A percentile compares a stretch with the other conserved stretches of the same genome.
Evolutionary conservation across 2,797 vertebrate genomes (phyloP).

Genomic region (Lerista edwardsae): DNA sequence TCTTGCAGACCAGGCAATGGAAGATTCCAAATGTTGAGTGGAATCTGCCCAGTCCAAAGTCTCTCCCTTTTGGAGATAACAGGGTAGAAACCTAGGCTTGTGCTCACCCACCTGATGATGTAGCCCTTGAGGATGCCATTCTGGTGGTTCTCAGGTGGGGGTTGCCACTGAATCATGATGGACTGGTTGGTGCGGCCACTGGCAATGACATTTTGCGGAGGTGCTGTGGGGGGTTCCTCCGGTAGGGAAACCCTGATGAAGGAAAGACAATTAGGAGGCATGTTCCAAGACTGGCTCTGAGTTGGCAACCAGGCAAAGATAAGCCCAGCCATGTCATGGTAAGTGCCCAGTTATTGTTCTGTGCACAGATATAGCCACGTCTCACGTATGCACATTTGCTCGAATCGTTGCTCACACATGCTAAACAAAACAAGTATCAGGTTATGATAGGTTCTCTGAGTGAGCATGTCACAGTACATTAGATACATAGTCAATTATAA

Average conservation of each 20-base stretch:
- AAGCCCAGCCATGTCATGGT: not conserved
- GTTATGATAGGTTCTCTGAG: not conserved
- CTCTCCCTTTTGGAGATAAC: not conserved
- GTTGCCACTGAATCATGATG: constrained; percentile 99
- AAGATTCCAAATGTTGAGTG: not conserved
- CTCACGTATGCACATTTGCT: not conserved
- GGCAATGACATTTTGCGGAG: constrained; percentile 94
- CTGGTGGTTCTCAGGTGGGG: constrained; percentile 93
- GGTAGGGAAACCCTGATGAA: constrained; percentile 87
- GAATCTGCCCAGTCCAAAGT: not conserved
- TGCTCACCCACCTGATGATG: constrained; percentile 83
- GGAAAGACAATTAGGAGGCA: not conserved
- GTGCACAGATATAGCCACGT: not conserved
- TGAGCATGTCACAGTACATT: not conserved
- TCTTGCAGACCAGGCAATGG: not conserved
- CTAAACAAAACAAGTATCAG: not conserved
- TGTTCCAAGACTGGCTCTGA: not conserved
- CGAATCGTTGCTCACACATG: not conserved
- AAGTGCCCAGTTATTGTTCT: not conserved
- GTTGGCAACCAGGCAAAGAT: not conserved
- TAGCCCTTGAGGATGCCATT: constrained; percentile 93
- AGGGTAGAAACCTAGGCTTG: too few relatives aligned
- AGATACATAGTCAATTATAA: not conserved
- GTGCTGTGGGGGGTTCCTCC: constrained; percentile 92
- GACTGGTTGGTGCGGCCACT: constrained; percentile 97